Evolutionary conservation across 2,888 invertebrate species (phyloP), one percentile per base, ranked within the genome.

Genomic region (Coecobrya sp.): DNA sequence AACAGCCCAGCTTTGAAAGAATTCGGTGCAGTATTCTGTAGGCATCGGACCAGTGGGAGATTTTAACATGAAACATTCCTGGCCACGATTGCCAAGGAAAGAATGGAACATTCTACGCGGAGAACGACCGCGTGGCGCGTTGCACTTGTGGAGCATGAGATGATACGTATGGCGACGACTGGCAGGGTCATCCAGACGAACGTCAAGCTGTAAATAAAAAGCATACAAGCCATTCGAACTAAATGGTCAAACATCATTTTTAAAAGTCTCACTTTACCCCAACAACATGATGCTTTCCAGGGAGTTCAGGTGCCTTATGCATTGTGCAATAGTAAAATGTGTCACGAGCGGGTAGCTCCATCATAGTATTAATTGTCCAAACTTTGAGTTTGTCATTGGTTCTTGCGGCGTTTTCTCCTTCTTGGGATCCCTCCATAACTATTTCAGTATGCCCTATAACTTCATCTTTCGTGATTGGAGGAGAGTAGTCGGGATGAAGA

Each of bases 21-120:
- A 59, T 59, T 81, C 81, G 10, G 88, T 88, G 22, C 88, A 88
- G 52, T 81, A 88, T 27, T 88, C 81, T 5, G 88, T 88, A 0
- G 81, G 81, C 79, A 88, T 88, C 7, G 79, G 81, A 0, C 88
- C 88, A 11, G 88, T 81, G 36, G 88, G 88, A 45, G 65, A 19
- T n/a, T 79, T 65, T 0, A 49, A 65, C 19, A 22, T 25, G 8
- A 88, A 19, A 49, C 88, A 88, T 49, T 65, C 30, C 30, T 87
- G 87, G 19, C 81, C 88, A 8, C 81, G 42, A 25, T 62, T 19
- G 13, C 19, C 1, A 1, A 68, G 36, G 25, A 25, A 88, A 3
- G 79, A 62, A 1, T 55, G 62, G 59, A 88, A 88, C 88, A 88
- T 79, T 13, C 10, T 0, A 13, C 30, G 52, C 4, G 88, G 22